Conservation (phyloP, 2,888 invertebrate genomes). For the Drosophila nigricruria region DNA sequence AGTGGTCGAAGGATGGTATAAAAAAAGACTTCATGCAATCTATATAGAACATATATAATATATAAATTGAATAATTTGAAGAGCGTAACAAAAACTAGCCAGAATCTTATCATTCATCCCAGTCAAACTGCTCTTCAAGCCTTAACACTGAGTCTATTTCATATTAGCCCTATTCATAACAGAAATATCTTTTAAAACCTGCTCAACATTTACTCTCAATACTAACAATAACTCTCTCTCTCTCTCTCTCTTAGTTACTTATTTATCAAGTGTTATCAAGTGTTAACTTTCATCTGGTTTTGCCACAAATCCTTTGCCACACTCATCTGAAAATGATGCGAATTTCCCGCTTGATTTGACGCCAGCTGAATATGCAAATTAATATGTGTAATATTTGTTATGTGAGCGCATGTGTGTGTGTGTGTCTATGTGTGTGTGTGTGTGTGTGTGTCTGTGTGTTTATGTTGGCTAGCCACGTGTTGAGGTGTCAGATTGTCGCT, state of each 20-base stretch:
- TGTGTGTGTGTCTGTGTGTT: constrained; percentile 7
- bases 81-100: too few species aligned
- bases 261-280: too few species aligned
- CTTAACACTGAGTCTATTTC: too few species aligned
- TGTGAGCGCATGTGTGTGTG: not conserved
- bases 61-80: too few species aligned
- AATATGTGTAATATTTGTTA: constrained; percentile 12
- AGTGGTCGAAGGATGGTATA: too few species aligned
- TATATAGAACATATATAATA: too few species aligned
- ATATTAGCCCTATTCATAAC: too few species aligned
- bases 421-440: not conserved
- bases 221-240: not conserved
- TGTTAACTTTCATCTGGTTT: not conserved
- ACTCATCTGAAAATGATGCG: not conserved
- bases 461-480: constrained; percentile 25
- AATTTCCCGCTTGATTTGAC: constrained; percentile 29
- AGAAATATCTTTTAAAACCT: not conserved
- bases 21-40: too few species aligned
- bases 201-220: fast-evolving
- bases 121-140: too few species aligned
- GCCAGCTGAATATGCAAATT: constrained; percentile 22
- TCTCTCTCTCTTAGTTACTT: too few species aligned
- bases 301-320: not conserved
- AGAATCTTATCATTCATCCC: too few species aligned
- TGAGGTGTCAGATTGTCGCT: constrained; percentile 60